These are phyloP conservation scores for Cheilosia scutellata DNA, from an alignment of 2,888 invertebrate genomes.

Conservation along the genomic window DNA sequence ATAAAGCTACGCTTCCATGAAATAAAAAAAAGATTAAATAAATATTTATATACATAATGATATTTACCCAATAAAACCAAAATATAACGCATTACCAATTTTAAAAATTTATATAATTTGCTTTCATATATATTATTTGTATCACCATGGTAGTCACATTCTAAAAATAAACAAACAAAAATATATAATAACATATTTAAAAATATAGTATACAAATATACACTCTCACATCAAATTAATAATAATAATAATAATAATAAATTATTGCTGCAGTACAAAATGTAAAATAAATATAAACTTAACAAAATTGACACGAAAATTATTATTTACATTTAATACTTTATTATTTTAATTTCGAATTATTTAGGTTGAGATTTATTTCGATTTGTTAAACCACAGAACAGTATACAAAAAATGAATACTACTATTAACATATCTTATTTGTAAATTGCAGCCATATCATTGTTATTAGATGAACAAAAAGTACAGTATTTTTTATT, in stretches of 20 bases:
- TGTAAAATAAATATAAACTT: conserved; percentile 43
- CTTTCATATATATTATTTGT: conserved; percentile 37
- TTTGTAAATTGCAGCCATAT: conserved; percentile 76
- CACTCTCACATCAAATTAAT: conserved; percentile 64
- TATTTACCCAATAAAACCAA: conserved; percentile 61
- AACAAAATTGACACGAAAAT: conserved; percentile 5
- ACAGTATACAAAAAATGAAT: conserved; percentile 58
- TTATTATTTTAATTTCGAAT: background rate
- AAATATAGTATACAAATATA: conserved; percentile 63
- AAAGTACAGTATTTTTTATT: conserved; percentile 20
- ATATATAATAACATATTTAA: conserved; percentile 44
- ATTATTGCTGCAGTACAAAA: conserved; percentile 74
- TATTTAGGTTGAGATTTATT: conserved; percentile 19
- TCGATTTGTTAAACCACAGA: conserved; percentile 19
- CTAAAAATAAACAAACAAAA: conserved; percentile 57
- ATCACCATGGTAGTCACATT: conserved; percentile 51
- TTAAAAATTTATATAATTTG: conserved; percentile 40
- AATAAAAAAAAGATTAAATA: conserved; percentile 55
- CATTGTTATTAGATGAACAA: conserved; percentile 74
- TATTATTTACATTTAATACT: background rate
- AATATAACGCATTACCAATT: conserved; percentile 41
- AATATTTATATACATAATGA: conserved; percentile 67
- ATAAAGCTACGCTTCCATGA: conserved; percentile 74
- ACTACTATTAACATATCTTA: conserved; percentile 73
- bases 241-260: conserved; percentile 5